Evolutionary conservation across 1,140 invertebrate species (phyloP).

Genomic region (Nasonia vitripennis): DNA sequence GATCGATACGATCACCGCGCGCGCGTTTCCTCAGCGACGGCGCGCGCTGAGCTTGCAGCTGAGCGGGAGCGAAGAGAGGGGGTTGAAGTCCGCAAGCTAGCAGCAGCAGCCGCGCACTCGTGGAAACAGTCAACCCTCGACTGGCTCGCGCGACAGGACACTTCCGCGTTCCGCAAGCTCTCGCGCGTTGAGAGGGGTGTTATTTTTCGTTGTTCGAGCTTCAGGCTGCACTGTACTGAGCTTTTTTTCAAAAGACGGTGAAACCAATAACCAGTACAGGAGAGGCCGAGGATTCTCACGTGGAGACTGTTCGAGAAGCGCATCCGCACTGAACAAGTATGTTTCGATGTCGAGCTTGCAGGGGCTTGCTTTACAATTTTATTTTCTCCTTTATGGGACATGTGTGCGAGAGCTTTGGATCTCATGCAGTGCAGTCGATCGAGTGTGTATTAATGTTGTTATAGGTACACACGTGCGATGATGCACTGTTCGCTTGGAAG

Average conservation of each 20-base stretch:
- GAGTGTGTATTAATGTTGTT: too few species aligned
- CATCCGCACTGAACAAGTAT: background rate
- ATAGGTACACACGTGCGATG: too few species aligned
- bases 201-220: background rate
- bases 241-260: background rate
- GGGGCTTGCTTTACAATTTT: background rate
- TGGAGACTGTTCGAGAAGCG: background rate
- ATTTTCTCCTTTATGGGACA: too few species aligned
- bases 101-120: slow-evolving; percentile 8
- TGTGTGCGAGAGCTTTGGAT: too few species aligned
- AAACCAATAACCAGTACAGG: too few species aligned
- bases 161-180: slow-evolving; percentile 25
- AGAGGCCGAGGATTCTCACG: too few species aligned
- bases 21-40: slow-evolving; percentile 50
- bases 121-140: slow-evolving; percentile 34
- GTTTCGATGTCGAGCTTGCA: background rate
- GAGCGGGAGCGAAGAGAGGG: background rate
- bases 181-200: background rate
- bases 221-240: too few species aligned
- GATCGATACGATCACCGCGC: slow-evolving; percentile 48
- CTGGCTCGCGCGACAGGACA: background rate
- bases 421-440: too few species aligned
- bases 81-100: slow-evolving; percentile 42
- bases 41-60: background rate
- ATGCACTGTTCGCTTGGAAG: too few species aligned